Evolutionary conservation across 2,888 invertebrate genomes (phyloP).

Genomic region (Sarcophaga subvicina): DNA sequence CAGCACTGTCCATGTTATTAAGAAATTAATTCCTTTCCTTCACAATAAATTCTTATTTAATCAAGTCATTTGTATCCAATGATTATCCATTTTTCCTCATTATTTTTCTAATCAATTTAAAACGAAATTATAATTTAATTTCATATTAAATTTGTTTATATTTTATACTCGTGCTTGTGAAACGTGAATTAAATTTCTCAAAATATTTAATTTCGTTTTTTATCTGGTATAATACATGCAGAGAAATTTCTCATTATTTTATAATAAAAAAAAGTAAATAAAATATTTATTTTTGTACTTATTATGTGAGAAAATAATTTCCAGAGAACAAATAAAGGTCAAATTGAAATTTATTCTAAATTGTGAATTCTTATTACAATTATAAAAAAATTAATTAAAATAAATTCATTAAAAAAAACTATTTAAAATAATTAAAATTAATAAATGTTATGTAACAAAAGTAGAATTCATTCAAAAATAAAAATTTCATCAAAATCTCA

Average conservation of each 20-base stretch:
- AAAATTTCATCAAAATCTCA: too few species aligned
- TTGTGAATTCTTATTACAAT: background rate
- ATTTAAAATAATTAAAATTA: background rate
- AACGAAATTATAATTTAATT: constrained; percentile 1
- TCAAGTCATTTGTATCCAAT: too few species aligned
- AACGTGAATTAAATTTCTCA: constrained; percentile 29
- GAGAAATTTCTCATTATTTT: background rate
- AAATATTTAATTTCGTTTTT: background rate
- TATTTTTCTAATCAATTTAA: background rate
- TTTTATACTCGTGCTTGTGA: constrained; percentile 20
- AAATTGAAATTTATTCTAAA: background rate
- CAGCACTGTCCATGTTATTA: too few species aligned
- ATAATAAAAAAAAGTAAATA: background rate
- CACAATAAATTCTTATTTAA: too few species aligned
- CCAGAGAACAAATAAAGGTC: constrained; percentile 9
- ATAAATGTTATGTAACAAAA: too few species aligned
- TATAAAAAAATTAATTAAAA: background rate
- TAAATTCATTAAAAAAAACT: background rate
- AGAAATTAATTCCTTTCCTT: too few species aligned
- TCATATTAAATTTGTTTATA: background rate
- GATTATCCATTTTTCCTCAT: too few species aligned
- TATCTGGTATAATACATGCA: background rate
- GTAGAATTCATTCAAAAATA: too few species aligned
- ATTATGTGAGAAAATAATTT: constrained; percentile 24
- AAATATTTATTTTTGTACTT: background rate